Conservation (phyloP, 2,797 vertebrate species). For the Cryptoprocta ferox region DNA sequence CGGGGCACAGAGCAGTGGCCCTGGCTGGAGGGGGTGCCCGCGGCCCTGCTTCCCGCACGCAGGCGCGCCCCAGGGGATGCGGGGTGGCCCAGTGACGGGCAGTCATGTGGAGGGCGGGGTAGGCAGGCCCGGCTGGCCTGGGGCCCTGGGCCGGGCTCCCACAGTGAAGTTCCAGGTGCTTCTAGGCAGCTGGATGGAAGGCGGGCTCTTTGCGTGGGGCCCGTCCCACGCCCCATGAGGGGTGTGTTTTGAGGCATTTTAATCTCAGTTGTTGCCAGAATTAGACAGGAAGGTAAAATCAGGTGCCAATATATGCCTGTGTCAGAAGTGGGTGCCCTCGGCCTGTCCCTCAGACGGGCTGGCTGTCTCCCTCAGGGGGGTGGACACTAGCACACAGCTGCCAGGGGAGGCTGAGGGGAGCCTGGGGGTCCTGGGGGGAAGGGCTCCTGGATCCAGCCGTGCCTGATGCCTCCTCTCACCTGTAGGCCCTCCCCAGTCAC, state of each 20-base stretch:
- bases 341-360: accelerated
- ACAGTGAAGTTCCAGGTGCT: background rate
- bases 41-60: too few species aligned
- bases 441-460: background rate
- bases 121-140: background rate
- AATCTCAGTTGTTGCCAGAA: background rate
- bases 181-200: conserved; percentile 79
- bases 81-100: too few species aligned
- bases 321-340: background rate
- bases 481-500: conserved; percentile 27
- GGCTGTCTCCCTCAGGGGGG: background rate
- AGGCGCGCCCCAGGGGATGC: accelerated
- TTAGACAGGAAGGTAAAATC: background rate
- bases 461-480: background rate
- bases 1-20: background rate
- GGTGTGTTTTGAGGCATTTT: background rate
- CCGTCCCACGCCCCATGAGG: accelerated
- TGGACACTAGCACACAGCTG: background rate
- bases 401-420: background rate
- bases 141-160: background rate
- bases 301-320: accelerated
- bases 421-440: background rate
- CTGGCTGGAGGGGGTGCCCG: background rate
- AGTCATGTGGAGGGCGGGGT: background rate
- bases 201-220: background rate